A percentile compares a stretch with the other conserved stretches of the same genome.
Evolutionary conservation across 2,888 invertebrate genomes (phyloP).

Genomic region (Apamea crenata): DNA sequence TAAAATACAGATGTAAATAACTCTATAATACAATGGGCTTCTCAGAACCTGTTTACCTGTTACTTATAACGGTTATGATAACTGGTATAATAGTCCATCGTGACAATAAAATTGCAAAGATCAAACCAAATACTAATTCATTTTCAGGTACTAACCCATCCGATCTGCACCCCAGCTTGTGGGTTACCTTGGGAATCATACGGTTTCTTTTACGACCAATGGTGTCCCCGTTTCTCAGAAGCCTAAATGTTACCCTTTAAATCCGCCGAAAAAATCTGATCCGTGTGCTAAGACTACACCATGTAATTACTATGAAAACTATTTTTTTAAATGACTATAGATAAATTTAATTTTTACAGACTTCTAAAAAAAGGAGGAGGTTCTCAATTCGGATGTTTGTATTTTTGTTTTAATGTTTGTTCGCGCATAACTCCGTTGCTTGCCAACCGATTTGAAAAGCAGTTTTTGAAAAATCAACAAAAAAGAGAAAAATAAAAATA

Average conservation of each 20-base stretch:
- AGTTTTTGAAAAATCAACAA: too few species aligned
- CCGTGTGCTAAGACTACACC: neutral
- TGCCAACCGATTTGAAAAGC: too few species aligned
- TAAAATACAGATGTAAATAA: too few species aligned
- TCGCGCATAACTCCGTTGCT: too few species aligned
- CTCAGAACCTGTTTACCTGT: too few species aligned
- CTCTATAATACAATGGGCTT: too few species aligned
- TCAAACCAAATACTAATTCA: neutral
- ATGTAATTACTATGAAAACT: neutral
- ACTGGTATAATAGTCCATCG: neutral
- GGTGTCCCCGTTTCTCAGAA: too few species aligned
- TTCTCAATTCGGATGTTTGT: too few species aligned
- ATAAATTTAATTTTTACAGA: too few species aligned
- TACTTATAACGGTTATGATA: neutral
- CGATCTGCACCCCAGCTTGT: neutral
- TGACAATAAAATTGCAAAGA: neutral
- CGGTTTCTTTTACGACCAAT: conserved; percentile 15
- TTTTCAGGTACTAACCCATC: conserved; percentile 28
- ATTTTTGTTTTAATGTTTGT: too few species aligned
- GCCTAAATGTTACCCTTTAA: neutral
- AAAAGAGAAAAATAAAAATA: too few species aligned
- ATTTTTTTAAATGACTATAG: neutral
- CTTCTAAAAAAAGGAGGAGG: too few species aligned
- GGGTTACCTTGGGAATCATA: neutral
- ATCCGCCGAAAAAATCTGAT: neutral